Evolutionary conservation across 2,888 invertebrate species (phyloP).

Genomic region (Protodeltote pygarga): DNA sequence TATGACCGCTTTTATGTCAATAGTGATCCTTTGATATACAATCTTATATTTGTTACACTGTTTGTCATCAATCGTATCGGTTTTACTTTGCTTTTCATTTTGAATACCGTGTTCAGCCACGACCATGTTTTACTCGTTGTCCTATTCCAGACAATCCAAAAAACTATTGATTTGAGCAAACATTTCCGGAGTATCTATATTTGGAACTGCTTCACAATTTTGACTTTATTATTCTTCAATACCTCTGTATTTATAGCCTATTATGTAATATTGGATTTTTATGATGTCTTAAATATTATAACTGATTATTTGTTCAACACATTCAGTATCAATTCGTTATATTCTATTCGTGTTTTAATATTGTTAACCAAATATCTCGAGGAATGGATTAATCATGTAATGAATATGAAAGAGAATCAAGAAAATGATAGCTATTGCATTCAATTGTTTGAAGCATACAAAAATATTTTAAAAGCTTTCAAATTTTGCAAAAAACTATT

Average conservation of each 20-base stretch:
- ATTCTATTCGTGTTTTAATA: slow-evolving; percentile 11
- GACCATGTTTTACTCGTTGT: slow-evolving; percentile 18
- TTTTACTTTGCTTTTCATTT: slow-evolving; percentile 4
- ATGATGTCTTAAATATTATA: neutral
- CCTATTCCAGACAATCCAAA: slow-evolving; percentile 25
- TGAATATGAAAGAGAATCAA: neutral
- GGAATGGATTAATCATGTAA: neutral
- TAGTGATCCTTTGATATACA: too few species aligned
- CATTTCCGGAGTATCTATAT: neutral
- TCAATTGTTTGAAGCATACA: slow-evolving; percentile 10
- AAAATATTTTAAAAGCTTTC: slow-evolving; percentile 21
- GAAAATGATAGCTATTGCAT: neutral
- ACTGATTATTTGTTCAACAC: neutral
- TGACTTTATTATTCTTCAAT: neutral
- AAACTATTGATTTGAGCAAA: slow-evolving; percentile 2
- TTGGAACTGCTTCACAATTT: slow-evolving; percentile 21
- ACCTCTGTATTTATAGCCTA: neutral
- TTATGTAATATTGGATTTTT: neutral
- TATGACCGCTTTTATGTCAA: neutral
- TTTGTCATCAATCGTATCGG: neutral
- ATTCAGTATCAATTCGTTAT: slow-evolving; percentile 7
- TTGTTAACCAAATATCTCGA: slow-evolving; percentile 16
- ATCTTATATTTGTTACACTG: neutral
- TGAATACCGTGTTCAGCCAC: neutral
- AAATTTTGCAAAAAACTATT: slow-evolving; percentile 18